A percentile compares a stretch with the other conserved stretches of the same genome.
phyloP scores from a whole-genome alignment of 2,113 vertebrate species.

The Dendrocopos noguchii region DNA sequence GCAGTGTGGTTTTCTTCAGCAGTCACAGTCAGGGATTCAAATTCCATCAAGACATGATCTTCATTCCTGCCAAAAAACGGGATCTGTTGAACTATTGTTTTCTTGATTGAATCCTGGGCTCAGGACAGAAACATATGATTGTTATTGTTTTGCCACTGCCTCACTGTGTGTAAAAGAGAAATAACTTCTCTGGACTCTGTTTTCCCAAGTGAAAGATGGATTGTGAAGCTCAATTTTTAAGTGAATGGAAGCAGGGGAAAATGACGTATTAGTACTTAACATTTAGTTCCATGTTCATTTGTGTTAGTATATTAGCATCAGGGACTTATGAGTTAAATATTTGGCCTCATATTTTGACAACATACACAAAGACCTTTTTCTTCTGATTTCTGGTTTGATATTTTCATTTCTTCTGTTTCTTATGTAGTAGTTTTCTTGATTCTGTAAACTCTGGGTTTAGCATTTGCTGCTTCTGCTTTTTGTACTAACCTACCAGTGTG shows the following conservation, averaged over 20 bases:
- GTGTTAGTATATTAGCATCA: neutral
- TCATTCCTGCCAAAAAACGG: neutral
- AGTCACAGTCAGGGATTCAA: neutral
- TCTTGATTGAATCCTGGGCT: conserved; percentile 1
- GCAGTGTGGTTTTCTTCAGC: neutral
- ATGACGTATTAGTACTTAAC: neutral
- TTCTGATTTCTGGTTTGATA: neutral
- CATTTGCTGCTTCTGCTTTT: neutral
- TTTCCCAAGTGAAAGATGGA: neutral
- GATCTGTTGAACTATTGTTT: neutral
- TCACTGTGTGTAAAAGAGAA: neutral
- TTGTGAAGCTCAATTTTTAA: neutral
- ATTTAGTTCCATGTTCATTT: neutral
- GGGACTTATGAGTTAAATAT: neutral
- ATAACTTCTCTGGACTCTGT: neutral
- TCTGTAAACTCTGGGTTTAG: neutral
- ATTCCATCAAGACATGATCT: neutral
- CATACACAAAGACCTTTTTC: neutral
- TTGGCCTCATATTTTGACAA: neutral
- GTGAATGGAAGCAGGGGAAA: neutral
- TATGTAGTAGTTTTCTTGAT: neutral
- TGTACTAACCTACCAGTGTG: neutral
- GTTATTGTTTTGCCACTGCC: neutral
- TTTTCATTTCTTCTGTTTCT: neutral
- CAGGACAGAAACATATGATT: neutral